These are phyloP conservation scores for Aphelocoma californica DNA, from an alignment of 2,797 vertebrate genomes.

Conservation along the genomic window DNA sequence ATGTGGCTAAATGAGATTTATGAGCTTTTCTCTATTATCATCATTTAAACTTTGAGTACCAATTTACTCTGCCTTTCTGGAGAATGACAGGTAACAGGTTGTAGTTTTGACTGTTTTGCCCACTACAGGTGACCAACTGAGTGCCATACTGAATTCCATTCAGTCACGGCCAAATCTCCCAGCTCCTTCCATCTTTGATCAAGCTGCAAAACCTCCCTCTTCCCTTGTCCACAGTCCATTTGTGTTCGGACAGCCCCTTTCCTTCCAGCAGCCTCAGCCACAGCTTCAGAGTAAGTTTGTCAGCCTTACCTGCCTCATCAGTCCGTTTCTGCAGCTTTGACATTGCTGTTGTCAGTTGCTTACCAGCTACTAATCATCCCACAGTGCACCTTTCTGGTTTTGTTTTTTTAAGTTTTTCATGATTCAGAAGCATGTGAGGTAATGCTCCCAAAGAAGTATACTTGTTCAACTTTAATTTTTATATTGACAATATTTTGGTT, in stretches of 20 bases:
- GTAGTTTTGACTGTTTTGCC: slow-evolving; percentile 98
- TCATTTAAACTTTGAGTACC: slow-evolving; percentile 61
- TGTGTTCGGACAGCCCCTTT: slow-evolving; percentile 99
- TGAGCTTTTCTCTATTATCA: slow-evolving; percentile 2
- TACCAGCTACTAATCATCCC: slow-evolving; percentile 60
- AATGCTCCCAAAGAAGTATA: slow-evolving; percentile 41
- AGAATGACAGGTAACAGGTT: slow-evolving; percentile 86
- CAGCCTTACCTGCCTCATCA: slow-evolving; percentile 88
- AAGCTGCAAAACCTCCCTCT: slow-evolving; percentile 99
- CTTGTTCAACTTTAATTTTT: slow-evolving; percentile 27
- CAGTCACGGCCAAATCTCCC: slow-evolving; percentile 99
- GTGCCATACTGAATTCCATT: slow-evolving; percentile 99
- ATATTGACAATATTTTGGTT: background rate
- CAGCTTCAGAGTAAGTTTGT: slow-evolving; percentile 99
- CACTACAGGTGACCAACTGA: slow-evolving; percentile 99
- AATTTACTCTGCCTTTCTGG: slow-evolving; percentile 66
- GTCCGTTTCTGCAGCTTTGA: slow-evolving; percentile 86
- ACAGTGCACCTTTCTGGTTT: slow-evolving; percentile 59
- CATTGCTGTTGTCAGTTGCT: slow-evolving; percentile 70
- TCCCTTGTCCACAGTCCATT: slow-evolving; percentile 99
- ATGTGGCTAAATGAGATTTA: slow-evolving; percentile 17
- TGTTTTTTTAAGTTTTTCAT: slow-evolving; percentile 54
- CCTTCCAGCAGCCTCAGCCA: slow-evolving; percentile 98
- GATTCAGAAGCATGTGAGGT: slow-evolving; percentile 61
- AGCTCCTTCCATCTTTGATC: slow-evolving; percentile 98